These are phyloP conservation scores for Cyanoliseus patagonus DNA, from an alignment of 2,113 vertebrate species.

Conservation along the genomic window DNA sequence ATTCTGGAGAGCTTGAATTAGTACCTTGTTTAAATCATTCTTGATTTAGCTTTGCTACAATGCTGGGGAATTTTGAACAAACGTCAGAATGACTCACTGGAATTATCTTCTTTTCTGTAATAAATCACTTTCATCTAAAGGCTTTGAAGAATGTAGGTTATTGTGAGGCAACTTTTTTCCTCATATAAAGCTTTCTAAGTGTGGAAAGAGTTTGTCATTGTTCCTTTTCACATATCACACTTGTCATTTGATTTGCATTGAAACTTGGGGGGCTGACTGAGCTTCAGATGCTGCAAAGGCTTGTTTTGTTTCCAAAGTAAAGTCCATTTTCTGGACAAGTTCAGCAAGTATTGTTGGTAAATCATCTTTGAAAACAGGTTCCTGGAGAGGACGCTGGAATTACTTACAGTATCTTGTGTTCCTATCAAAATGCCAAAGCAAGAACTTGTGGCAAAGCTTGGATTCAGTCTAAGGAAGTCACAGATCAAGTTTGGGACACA, in stretches of 20 bases:
- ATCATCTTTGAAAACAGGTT: not conserved
- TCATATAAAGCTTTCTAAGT: not conserved
- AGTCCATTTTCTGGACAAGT: not conserved
- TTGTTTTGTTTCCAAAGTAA: not conserved
- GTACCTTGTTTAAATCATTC: not conserved
- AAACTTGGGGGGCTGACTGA: not conserved
- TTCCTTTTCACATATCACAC: not conserved
- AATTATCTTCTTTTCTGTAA: constrained; percentile 1
- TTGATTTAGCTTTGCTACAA: not conserved
- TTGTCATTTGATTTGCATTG: not conserved
- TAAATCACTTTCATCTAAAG: not conserved
- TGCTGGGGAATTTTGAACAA: not conserved
- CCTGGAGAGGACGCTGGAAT: not conserved
- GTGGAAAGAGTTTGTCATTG: not conserved
- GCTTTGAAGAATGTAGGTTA: not conserved
- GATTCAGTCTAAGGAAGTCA: not conserved
- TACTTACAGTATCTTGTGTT: not conserved
- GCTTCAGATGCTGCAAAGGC: not conserved
- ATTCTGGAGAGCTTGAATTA: not conserved
- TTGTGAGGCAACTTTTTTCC: not conserved
- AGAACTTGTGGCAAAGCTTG: not conserved
- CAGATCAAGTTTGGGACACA: not conserved
- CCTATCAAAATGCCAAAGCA: not conserved
- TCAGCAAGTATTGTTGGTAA: not conserved
- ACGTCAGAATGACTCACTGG: not conserved